Base-by-base conservation (phyloP, 92 coral and sea anemone genomes). In the Porites rus region DNA sequence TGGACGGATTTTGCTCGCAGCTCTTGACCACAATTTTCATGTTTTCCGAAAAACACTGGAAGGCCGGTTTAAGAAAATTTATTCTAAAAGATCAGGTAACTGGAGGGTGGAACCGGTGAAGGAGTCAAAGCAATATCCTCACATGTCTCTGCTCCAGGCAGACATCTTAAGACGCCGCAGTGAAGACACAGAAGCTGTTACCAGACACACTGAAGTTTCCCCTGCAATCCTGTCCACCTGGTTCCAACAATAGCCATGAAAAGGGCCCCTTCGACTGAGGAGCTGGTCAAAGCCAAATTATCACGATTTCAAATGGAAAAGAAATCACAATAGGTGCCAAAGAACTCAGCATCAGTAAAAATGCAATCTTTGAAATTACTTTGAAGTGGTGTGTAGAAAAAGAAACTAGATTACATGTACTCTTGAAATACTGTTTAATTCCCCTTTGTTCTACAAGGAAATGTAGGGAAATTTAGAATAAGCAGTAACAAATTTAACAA, bases 21-120 rank as follows among this genome's bases (percentile, higher is more conserved):
- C 89, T 46, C 61, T 89, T 1, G 92, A 89, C 20, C 92, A 89
- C 85, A 84, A 89, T 18, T 85, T 90, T 53, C 86, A 85, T 69
- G 11, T 80, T 10, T 84, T 84, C 64, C 66, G 92, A 71, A 75
- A 72, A 52, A 13, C 10, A 14, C 11, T 61, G 65, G 70, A 74
- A 52, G 83, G 80, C 72, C 51, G 16, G 46, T 85, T 69, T 64
- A 52, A 85, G 25, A 90, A 90, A 65, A 51, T 79, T 17, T 85
- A 90, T 62, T 83, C 88, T 1, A 89, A 89, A 75, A 84, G 89
- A 8, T 84, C 89, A 8, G 31, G 77, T 9, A 89, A 89, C 82
- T 89, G 85, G 85, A 78, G 81, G 64, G 92, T 75, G 6, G 92
- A 77, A 54, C 82, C 85, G 9, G 89, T 89, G 16, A 89, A 89